These are phyloP conservation scores for Gasterosteus aculeatus DNA, from an alignment of 2,113 vertebrate species.

Conservation along the genomic window DNA sequence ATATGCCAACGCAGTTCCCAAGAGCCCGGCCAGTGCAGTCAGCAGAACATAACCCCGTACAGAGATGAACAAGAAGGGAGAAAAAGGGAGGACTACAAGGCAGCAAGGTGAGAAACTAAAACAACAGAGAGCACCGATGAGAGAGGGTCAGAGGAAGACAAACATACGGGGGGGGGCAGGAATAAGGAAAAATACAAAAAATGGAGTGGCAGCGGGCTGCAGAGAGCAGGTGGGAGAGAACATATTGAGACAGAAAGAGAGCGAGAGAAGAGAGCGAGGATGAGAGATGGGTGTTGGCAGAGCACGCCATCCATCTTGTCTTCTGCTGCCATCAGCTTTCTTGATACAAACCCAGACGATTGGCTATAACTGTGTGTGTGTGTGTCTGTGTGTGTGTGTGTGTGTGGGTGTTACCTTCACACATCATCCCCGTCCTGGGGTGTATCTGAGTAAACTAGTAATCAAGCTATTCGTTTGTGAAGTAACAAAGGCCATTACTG, in stretches of 20 bases:
- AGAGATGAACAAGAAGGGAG: slow-evolving; percentile 15
- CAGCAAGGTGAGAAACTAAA: not conserved
- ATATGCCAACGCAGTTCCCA: slow-evolving; percentile 47
- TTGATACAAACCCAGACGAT: slow-evolving; percentile 67
- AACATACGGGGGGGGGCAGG: not conserved
- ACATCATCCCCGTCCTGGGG: slow-evolving; percentile 51
- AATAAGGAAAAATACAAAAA: slow-evolving; percentile 33
- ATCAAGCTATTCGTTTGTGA: slow-evolving; percentile 86
- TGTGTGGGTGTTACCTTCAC: slow-evolving; percentile 56
- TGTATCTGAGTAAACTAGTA: slow-evolving; percentile 80
- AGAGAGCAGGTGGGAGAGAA: slow-evolving; percentile 45
- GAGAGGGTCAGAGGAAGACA: slow-evolving; percentile 7
- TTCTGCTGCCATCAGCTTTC: slow-evolving; percentile 67
- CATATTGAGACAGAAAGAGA: slow-evolving; percentile 36
- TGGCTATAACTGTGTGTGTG: slow-evolving; percentile 52
- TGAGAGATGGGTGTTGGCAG: slow-evolving; percentile 60
- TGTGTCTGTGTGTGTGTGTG: slow-evolving; percentile 62
- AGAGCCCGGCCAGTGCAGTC: slow-evolving; percentile 40
- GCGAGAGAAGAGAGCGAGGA: slow-evolving; percentile 11
- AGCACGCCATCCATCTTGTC: slow-evolving; percentile 61
- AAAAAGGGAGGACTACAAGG: slow-evolving; percentile 5
- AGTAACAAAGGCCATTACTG: slow-evolving; percentile 85
- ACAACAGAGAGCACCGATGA: not conserved
- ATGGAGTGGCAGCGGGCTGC: slow-evolving; percentile 17
- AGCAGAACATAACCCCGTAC: slow-evolving; percentile 42